Evolutionary conservation across 2,888 invertebrate species (phyloP).

Genomic region (Acleris laterana): DNA sequence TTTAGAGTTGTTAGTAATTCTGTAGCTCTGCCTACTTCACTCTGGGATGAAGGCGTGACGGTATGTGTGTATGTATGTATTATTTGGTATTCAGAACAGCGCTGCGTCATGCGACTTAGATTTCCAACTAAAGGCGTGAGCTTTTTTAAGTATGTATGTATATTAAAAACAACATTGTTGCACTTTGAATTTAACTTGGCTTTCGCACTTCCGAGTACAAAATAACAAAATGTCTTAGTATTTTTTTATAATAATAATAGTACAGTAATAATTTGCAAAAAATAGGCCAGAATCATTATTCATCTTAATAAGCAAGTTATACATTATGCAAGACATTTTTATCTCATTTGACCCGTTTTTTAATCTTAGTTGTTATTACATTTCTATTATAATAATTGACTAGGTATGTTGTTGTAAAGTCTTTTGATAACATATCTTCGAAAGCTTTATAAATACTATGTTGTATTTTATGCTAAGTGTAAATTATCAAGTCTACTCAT

Average conservation of each 20-base stretch:
- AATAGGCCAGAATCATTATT: constrained; percentile 42
- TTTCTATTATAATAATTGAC: constrained; percentile 36
- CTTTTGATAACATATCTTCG: constrained; percentile 30
- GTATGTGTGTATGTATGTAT: too few relatives aligned
- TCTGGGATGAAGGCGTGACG: too few relatives aligned
- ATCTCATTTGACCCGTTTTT: constrained; percentile 49
- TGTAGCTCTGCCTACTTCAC: too few relatives aligned
- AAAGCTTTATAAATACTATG: constrained; percentile 27
- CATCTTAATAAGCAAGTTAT: constrained; percentile 40
- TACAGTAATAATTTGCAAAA: constrained; percentile 33
- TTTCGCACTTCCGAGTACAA: too few relatives aligned
- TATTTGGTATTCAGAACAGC: too few relatives aligned
- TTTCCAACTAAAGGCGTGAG: too few relatives aligned
- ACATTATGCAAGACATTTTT: constrained; percentile 47
- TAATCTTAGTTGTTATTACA: constrained; percentile 42
- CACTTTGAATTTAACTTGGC: too few relatives aligned
- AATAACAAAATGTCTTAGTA: neutral
- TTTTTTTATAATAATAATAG: constrained; percentile 11
- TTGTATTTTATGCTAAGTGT: constrained; percentile 18
- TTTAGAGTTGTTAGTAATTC: too few relatives aligned
- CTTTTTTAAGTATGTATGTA: too few relatives aligned
- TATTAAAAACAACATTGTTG: too few relatives aligned
- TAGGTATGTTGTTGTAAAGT: constrained; percentile 24
- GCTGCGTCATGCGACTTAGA: too few relatives aligned
- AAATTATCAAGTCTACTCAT: neutral